Evolutionary conservation across 2,113 vertebrate species (phyloP), one percentile per base, ranked within the genome.

Genomic region (Macroglossus sobrinus): DNA sequence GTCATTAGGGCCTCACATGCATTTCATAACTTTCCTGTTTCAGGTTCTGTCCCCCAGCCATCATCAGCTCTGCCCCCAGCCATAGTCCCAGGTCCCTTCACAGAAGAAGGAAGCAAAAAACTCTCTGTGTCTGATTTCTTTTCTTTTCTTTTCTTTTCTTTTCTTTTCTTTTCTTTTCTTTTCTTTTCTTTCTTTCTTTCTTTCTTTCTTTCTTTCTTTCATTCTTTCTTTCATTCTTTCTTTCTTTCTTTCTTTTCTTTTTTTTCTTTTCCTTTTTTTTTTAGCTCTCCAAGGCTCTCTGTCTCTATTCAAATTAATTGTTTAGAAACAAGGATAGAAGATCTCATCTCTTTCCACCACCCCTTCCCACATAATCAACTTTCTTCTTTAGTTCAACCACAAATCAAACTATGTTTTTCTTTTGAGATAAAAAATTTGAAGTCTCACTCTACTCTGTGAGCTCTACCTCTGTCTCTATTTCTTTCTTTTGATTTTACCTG

Each of bases 11-110:
- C 74, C 80, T 96, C 53, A 6, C 64, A 91, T 74, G 45, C 47
- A 68, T 97, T 90, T 69, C 84, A 75, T 90, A 69, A 94, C 55
- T 90, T 94, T 40, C 80, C 53, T 16, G 3, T 75, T 85, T 84
- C 35, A 14, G 59, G 35, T 40, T 15, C 84, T 47, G 21, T n/a
- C 35, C 38, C 96, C 47, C 35, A 79, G 68, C 53, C 68, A 16
- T 84, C 91, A 75, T 18, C 50, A 57, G n/a, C 66, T 79, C 63
- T 94, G 63, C n/a, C 63, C 40, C 55, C 18, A 53, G 18, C 33
- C 50, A 43, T 6, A 0, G 61, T 84, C 66, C 38, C 50, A 84
- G 28, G 16, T 35, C 33, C 87, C 63, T 89, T 38, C 12, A 15
- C n/a, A 18, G 68, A 59, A 82, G 50, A 87, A 81, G n/a, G 10